These are phyloP conservation scores for Microplitis demolitor DNA, from an alignment of 1,140 invertebrate genomes.

Conservation along the genomic window DNA sequence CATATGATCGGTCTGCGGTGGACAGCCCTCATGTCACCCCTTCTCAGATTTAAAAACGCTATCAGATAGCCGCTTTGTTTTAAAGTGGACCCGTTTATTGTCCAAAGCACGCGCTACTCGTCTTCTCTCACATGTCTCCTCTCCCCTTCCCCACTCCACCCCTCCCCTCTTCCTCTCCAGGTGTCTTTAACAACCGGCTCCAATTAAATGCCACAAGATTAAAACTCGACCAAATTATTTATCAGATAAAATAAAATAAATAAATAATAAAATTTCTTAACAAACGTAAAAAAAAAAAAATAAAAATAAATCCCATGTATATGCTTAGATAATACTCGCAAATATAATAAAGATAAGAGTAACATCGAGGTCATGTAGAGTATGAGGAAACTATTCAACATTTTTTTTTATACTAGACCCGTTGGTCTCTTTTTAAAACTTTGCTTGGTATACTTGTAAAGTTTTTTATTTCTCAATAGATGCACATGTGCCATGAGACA, in stretches of 20 bases:
- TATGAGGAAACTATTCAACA: constrained; percentile 41
- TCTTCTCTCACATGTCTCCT: background rate
- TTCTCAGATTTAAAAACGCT: constrained; percentile 30
- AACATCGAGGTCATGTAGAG: constrained; percentile 26
- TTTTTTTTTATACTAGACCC: constrained; percentile 8
- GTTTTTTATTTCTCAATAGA: background rate
- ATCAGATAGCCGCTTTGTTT: constrained; percentile 58
- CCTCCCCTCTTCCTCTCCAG: background rate
- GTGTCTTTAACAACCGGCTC: background rate
- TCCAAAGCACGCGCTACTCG: constrained; percentile 24
- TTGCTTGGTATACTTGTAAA: background rate
- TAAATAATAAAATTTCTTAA: background rate
- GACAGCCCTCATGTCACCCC: constrained; percentile 56
- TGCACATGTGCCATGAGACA: background rate
- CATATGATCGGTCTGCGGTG: constrained; percentile 56
- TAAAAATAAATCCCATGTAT: constrained; percentile 47
- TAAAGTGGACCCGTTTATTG: constrained; percentile 52
- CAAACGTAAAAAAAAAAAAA: constrained; percentile 25
- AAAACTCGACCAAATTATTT: no score
- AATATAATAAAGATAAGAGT: constrained; percentile 62
- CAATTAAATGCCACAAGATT: background rate
- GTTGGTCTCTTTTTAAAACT: no score
- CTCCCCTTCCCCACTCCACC: background rate
- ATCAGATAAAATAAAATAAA: background rate
- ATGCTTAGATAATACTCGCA: constrained; percentile 54